Base-by-base conservation (phyloP, 2,888 invertebrate genomes). In the Dolomedes plantarius region DNA sequence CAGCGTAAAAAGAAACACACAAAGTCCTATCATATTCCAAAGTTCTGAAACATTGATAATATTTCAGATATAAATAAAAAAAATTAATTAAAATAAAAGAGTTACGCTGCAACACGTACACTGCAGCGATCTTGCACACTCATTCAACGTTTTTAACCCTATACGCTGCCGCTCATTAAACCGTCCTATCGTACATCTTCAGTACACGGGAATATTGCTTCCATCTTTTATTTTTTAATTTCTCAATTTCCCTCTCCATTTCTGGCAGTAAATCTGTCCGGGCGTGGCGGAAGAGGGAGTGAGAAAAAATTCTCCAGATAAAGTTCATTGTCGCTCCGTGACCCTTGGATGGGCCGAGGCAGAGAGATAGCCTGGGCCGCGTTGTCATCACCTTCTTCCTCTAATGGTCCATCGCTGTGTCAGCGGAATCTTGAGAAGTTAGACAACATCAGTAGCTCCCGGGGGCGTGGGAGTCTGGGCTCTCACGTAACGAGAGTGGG, bases 261-360 rank as follows among this genome's bases (percentile, higher is more conserved):
- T 23, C 56, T 11, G 6, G 56, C 56, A 1, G 56, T 56, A 56
- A 56, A 56, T 56, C 56, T 56, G 56, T 56, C 56, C 56, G 56
- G 56, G 56, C 23, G 56, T 56, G 56, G 56, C 23, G 6, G 2
- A 36, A 56, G 23, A 5, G 16, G 19, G 23, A 23, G 2, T 3
- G 11, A 23, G 23, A 23, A 56, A 56, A 23, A 56, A 56, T n/a
- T 23, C 5, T 56, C 16, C 56, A 74, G 83, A 85, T 85, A 85
- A 85, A 85, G 83, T 77, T 85, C 83, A 73, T 78, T 85, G 72
- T 67, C 64, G 72, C 77, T 39, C 67, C 31, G 67, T 85, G 83
- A 85, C 83, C 83, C 65, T 39, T 32, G 56, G 56, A 56, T 56
- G 56, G n/a, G n/a, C n/a, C 56, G 19, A 64, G 39, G 32, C 31